Conservation (phyloP, 2,797 vertebrate species). For the Bradypus variegatus region DNA sequence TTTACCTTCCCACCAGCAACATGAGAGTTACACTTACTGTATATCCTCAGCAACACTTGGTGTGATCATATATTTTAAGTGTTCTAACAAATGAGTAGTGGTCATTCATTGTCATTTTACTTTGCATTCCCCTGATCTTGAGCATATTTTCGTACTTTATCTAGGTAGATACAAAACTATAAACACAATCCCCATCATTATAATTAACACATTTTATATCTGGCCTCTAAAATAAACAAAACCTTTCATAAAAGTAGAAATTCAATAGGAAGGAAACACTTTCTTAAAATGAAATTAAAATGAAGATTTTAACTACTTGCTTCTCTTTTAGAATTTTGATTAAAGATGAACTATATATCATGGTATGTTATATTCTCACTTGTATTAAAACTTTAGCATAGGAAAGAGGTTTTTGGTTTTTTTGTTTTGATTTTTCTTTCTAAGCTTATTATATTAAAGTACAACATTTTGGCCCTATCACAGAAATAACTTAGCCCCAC, state of each 20-base stretch:
- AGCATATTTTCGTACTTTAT: not conserved
- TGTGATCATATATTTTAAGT: not conserved
- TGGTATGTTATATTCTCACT: not conserved
- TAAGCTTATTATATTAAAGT: not conserved
- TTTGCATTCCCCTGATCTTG: not conserved
- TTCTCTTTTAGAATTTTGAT: not conserved
- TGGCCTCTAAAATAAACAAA: not conserved
- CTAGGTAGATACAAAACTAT: not conserved
- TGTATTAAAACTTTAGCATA: accelerated
- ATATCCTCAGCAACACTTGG: not conserved
- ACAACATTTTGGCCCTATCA: not conserved
- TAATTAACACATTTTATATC: not conserved
- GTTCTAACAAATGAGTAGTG: not conserved
- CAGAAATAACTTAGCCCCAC: not conserved
- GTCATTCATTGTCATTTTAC: not conserved
- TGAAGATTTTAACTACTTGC: not conserved
- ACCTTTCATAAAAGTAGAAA: not conserved
- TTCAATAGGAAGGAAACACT: not conserved
- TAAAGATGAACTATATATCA: not conserved
- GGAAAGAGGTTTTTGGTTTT: not conserved
- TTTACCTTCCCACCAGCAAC: not conserved
- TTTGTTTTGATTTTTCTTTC: not conserved
- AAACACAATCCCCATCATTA: not conserved
- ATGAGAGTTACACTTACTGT: not conserved
- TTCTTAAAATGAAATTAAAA: not conserved